Conservation (phyloP, 2,797 vertebrate genomes). For the Poecilia picta region DNA sequence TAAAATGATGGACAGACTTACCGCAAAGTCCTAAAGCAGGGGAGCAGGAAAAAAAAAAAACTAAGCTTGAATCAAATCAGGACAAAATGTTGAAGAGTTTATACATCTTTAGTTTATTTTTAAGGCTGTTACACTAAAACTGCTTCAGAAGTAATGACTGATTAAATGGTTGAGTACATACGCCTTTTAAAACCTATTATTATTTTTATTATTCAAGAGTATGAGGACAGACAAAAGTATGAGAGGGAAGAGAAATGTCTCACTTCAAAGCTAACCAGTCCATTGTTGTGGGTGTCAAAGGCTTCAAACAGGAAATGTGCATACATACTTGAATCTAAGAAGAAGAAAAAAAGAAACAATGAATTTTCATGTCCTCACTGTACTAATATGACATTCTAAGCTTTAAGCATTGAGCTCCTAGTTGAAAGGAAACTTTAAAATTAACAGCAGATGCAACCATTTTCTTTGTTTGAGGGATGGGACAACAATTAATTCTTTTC, state of each 20-base stretch:
- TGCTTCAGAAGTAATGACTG: not conserved
- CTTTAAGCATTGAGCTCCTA: not conserved
- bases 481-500: not conserved
- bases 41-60: not conserved
- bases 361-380: not conserved
- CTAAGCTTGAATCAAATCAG: too few species aligned
- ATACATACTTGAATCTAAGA: constrained; percentile 92
- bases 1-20: constrained; percentile 93
- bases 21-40: constrained; percentile 88
- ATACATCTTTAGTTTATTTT: not conserved
- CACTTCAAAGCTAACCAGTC: constrained; percentile 94
- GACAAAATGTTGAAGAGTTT: not conserved
- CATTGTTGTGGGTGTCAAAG: constrained; percentile 92
- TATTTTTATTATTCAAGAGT: not conserved
- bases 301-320: constrained; percentile 98
- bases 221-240: not conserved
- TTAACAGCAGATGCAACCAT: not conserved
- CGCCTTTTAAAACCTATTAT: not conserved
- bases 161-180: not conserved
- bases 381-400: not conserved
- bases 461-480: not conserved
- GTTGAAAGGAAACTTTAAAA: not conserved
- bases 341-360: not conserved
- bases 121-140: not conserved
- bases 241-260: constrained; percentile 3